Conservation (phyloP, 1,140 invertebrate genomes). For the Metopolophium dirhodum region DNA sequence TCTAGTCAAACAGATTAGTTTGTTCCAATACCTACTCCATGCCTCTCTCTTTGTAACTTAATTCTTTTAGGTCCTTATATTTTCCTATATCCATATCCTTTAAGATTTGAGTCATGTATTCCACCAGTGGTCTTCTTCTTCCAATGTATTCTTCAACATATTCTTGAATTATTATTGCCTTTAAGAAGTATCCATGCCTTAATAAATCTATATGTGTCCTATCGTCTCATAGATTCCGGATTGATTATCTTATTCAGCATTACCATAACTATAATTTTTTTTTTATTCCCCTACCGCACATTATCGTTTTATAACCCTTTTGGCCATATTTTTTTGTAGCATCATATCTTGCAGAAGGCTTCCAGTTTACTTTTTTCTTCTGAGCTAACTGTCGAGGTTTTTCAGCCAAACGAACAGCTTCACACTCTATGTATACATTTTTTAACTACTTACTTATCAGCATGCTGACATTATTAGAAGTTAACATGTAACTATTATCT, state of each 20-base stretch:
- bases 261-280: background rate
- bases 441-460: background rate
- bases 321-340: background rate
- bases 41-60: background rate
- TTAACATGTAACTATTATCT: background rate
- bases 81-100: background rate
- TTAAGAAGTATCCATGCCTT: background rate
- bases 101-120: background rate
- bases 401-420: background rate
- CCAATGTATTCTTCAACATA: background rate
- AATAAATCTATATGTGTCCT: background rate
- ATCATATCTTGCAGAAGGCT: background rate
- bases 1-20: background rate
- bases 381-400: background rate
- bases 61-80: background rate
- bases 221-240: background rate
- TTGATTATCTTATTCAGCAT: background rate
- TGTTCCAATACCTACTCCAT: background rate
- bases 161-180: background rate
- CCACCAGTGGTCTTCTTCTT: background rate
- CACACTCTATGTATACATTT: background rate
- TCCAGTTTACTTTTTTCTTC: background rate
- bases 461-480: background rate
- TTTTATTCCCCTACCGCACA: background rate
- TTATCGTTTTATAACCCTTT: background rate